phyloP scores from a whole-genome alignment of 2,888 invertebrate genomes.

The Aphidius colemani region DNA sequence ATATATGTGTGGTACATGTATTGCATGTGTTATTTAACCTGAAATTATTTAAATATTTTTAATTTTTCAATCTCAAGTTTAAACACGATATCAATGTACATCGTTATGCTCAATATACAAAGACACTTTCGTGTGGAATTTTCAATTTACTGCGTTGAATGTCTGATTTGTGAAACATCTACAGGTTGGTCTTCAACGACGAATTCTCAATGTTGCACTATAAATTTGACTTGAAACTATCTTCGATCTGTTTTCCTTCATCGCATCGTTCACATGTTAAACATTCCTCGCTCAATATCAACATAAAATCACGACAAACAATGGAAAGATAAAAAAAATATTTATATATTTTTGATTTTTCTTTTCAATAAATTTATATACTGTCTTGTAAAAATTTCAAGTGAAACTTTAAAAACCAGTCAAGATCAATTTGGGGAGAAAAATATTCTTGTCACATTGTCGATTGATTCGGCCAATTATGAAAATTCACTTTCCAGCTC shows the following conservation, averaged over 20 bases:
- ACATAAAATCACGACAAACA: too few species aligned
- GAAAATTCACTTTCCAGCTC: neutral
- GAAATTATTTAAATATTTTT: too few species aligned
- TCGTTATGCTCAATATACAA: neutral
- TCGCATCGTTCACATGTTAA: neutral
- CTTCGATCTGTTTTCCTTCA: neutral
- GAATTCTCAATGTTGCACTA: neutral
- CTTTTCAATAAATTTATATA: too few species aligned
- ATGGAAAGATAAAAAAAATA: too few species aligned
- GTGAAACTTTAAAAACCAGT: too few species aligned
- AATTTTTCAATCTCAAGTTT: too few species aligned
- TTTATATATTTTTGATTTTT: too few species aligned
- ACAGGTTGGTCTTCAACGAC: neutral
- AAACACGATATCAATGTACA: neutral
- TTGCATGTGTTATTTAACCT: too few species aligned
- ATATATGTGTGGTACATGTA: neutral
- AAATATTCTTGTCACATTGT: neutral
- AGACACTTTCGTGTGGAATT: constrained; percentile 2
- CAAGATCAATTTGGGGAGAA: too few species aligned
- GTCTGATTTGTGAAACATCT: constrained; percentile 2
- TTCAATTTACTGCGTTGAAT: constrained; percentile 6
- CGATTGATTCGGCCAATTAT: neutral
- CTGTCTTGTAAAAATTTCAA: too few species aligned
- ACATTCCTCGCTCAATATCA: neutral
- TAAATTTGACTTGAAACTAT: neutral